These are phyloP conservation scores for Dermolepida albohirtum DNA, from an alignment of 2,888 invertebrate genomes.

Conservation along the genomic window DNA sequence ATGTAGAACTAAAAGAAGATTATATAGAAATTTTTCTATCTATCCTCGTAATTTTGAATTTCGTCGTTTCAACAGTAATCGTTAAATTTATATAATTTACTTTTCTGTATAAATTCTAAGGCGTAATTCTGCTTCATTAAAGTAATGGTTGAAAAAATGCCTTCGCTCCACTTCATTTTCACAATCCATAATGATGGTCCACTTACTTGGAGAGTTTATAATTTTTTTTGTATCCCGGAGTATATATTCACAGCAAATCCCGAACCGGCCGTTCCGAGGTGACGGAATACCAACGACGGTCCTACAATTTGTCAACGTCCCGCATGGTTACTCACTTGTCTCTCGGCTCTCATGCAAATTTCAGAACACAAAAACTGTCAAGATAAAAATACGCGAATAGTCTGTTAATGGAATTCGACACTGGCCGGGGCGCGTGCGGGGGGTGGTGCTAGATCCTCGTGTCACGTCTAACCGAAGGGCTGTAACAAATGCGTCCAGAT, in stretches of 20 bases:
- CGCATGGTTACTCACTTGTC: constrained; percentile 1
- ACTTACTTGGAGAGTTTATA: no score
- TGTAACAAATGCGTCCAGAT: constrained; percentile 29
- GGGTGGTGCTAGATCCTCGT: neutral
- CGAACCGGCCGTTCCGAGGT: constrained; percentile 7
- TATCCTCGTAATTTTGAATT: no score
- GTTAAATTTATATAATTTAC: no score
- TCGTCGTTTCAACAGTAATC: no score
- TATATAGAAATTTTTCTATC: no score
- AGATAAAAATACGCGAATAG: constrained; percentile 15
- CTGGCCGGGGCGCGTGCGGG: neutral
- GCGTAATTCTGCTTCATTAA: no score
- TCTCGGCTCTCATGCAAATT: constrained; percentile 1
- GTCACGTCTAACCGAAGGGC: constrained; percentile 33
- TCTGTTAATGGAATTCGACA: constrained; percentile 31
- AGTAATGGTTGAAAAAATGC: no score
- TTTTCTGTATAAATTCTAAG: no score
- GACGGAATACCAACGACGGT: constrained; percentile 1
- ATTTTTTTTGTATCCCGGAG: neutral
- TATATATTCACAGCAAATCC: neutral
- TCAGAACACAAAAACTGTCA: constrained; percentile 17
- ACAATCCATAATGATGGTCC: no score
- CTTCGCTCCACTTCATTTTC: no score
- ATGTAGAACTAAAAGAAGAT: no score
- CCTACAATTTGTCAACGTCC: constrained; percentile 29